Conservation (phyloP, 2,888 invertebrate species). For the Stenoptilia bipunctidactyla region DNA sequence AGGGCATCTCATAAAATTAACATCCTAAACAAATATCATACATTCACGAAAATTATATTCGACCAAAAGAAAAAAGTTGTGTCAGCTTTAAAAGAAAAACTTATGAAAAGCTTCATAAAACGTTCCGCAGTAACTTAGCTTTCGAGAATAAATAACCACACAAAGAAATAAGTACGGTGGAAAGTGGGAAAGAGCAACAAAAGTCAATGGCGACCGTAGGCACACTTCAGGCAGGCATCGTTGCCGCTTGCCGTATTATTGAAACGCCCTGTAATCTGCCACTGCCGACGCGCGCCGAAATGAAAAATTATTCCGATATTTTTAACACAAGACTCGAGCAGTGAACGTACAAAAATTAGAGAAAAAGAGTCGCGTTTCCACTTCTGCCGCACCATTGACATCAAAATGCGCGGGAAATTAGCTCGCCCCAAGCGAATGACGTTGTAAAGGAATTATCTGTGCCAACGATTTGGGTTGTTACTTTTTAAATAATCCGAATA, state of each 20-base stretch:
- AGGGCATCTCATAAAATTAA: no score
- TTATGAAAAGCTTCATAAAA: conserved; percentile 20
- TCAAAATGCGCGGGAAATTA: conserved; percentile 70
- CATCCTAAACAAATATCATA: no score
- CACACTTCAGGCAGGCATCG: conserved; percentile 52
- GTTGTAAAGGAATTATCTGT: conserved; percentile 55
- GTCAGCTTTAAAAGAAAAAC: conserved; percentile 44
- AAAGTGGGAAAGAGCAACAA: conserved; percentile 48
- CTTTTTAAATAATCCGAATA: conserved; percentile 61
- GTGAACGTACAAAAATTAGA: conserved; percentile 70
- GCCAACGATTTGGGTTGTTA: conserved; percentile 58
- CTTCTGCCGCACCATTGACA: conserved; percentile 69
- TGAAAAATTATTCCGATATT: conserved; percentile 69
- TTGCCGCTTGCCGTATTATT: conserved; percentile 48
- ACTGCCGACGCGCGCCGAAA: conserved; percentile 64
- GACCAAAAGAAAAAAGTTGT: conserved; percentile 5
- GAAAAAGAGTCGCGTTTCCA: conserved; percentile 64
- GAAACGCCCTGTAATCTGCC: conserved; percentile 65
- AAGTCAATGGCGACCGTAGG: conserved; percentile 43
- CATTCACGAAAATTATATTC: no score
- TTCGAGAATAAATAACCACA: conserved; percentile 35
- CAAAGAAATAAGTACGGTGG: conserved; percentile 41
- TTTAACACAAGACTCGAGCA: conserved; percentile 62
- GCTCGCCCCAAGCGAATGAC: conserved; percentile 44
- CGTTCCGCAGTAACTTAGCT: conserved; percentile 38